Evolutionary conservation across 2,888 invertebrate genomes (phyloP).

Genomic region (Xiphydria camelus): DNA sequence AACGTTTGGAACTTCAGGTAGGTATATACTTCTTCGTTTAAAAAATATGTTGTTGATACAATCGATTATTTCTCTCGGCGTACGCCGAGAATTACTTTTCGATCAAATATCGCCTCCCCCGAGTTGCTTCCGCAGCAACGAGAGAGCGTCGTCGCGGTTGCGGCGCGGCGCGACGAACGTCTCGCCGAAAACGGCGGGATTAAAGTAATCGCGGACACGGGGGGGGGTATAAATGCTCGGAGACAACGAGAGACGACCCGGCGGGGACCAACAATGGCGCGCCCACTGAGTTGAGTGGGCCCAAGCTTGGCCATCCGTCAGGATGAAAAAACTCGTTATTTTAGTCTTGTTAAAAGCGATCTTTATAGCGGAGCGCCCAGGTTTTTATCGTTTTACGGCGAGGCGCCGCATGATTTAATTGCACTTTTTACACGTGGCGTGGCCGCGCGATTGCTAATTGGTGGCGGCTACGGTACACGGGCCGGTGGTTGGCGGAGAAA

Average conservation of each 20-base stretch:
- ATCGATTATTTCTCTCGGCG: too few relatives aligned
- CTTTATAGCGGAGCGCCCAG: conserved; percentile 14
- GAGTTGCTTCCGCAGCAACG: too few relatives aligned
- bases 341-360: conserved; percentile 13
- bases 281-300: not conserved
- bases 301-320: conserved; percentile 4
- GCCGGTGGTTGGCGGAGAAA: too few relatives aligned
- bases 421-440: not conserved
- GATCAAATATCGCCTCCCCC: too few relatives aligned
- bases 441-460: not conserved
- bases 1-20: too few relatives aligned
- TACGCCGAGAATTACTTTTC: too few relatives aligned
- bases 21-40: too few relatives aligned
- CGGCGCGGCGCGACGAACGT: too few relatives aligned
- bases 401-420: conserved; percentile 1
- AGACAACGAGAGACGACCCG: not conserved
- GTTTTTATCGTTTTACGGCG: not conserved
- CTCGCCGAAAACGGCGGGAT: not conserved
- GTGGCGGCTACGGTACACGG: not conserved
- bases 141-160: too few relatives aligned
- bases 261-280: not conserved
- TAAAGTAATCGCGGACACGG: not conserved
- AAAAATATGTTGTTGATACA: too few relatives aligned
- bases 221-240: not conserved
- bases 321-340: conserved; percentile 14